A percentile compares a stretch with the other conserved stretches of the same genome.
Evolutionary conservation across 2,888 invertebrate genomes (phyloP).

Genomic region (Tetanocera ferruginea): DNA sequence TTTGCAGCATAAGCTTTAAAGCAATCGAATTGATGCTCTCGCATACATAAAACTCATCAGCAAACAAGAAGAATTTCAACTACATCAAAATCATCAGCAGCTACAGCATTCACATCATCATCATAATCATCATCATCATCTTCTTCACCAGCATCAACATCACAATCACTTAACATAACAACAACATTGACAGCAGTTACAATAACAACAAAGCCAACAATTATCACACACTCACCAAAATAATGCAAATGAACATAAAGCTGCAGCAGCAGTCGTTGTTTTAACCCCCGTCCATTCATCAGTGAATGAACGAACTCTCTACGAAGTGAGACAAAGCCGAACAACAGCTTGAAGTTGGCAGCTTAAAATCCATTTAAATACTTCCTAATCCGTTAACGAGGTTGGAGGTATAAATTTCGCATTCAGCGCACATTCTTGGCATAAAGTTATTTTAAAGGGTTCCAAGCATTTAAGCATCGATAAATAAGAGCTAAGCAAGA

Average conservation of each 20-base stretch:
- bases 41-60: constrained; percentile 36
- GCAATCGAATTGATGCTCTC: constrained; percentile 15
- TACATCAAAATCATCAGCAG: not conserved
- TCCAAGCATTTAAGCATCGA: not conserved
- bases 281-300: not conserved
- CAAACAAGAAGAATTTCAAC: not conserved
- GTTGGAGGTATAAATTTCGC: constrained; percentile 34
- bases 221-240: constrained; percentile 16
- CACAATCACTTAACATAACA: constrained; percentile 46
- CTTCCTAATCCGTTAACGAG: constrained; percentile 67
- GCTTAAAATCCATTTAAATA: constrained; percentile 66
- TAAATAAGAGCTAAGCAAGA: not conserved
- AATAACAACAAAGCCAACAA: constrained; percentile 8
- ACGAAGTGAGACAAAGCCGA: constrained; percentile 38
- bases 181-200: constrained; percentile 33
- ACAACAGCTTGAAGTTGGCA: constrained; percentile 32
- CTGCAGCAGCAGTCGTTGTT: constrained; percentile 13
- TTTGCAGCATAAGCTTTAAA: no score
- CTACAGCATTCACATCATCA: not conserved
- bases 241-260: constrained; percentile 33
- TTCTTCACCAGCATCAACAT: constrained; percentile 25
- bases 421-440: constrained; percentile 33
- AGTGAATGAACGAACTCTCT: constrained; percentile 41
- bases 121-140: constrained; percentile 22
- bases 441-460: constrained; percentile 26